Percentiles rank a stretch among this genome's conserved stretches.
Evolutionary conservation across 53 echinoderm and acorn worm genomes (phyloP).

Genomic region (Pentamera pediparva): DNA sequence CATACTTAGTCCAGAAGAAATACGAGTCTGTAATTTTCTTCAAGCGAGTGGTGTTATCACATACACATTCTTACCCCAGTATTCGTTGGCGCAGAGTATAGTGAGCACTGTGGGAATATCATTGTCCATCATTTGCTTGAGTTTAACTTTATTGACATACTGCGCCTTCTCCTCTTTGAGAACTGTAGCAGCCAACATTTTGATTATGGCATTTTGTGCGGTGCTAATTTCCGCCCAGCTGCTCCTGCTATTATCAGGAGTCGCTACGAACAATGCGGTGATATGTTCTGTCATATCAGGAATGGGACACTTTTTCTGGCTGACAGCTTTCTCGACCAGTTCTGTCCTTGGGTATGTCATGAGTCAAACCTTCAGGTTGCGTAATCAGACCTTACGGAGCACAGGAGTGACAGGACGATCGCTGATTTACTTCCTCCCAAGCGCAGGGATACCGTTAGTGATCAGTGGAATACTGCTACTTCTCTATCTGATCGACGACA

Average conservation of each 20-base stretch:
- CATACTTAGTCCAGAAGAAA: background rate
- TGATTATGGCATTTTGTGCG: background rate
- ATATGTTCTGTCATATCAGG: background rate
- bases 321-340: slow-evolving; percentile 3
- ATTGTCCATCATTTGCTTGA: background rate
- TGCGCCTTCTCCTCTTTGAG: slow-evolving; percentile 1
- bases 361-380: slow-evolving; percentile 4
- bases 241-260: background rate
- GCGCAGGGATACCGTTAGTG: background rate
- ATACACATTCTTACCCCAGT: background rate
- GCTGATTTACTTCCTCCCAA: background rate
- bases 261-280: background rate
- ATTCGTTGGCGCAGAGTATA: background rate
- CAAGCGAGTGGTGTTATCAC: background rate
- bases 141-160: background rate
- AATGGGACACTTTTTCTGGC: slow-evolving; percentile 12
- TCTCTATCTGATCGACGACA: background rate
- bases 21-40: background rate
- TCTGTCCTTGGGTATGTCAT: background rate
- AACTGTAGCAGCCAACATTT: background rate
- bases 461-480: background rate
- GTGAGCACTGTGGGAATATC: slow-evolving; percentile 7
- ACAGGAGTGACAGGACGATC: background rate
- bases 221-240: background rate
- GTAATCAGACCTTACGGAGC: background rate